A percentile compares a stretch with the other conserved stretches of the same genome.
These are phyloP conservation scores for Proteles cristata DNA, from an alignment of 2,113 vertebrate species.

Conservation along the genomic window DNA sequence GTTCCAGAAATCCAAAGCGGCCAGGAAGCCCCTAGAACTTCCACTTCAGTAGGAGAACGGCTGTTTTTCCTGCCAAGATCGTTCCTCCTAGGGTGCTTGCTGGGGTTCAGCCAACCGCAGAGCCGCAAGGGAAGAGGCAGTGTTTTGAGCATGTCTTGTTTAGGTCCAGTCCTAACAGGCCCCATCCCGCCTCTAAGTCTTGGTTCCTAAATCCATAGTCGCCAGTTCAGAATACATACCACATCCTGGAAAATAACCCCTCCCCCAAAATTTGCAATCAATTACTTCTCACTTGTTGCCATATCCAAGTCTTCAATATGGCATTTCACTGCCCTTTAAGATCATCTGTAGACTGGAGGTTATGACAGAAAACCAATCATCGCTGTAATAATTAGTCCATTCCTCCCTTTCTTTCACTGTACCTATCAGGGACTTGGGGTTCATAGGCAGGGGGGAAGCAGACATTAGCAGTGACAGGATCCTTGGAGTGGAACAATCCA, in stretches of 20 bases:
- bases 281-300: not conserved
- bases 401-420: not conserved
- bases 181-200: not conserved
- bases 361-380: not conserved
- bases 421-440: not conserved
- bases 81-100: not conserved
- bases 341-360: not conserved
- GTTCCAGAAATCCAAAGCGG: not conserved
- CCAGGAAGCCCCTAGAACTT: not conserved
- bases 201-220: not conserved
- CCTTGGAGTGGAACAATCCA: not conserved
- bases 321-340: not conserved
- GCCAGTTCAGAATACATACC: not conserved
- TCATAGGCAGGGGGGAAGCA: not conserved
- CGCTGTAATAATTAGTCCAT: not conserved
- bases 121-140: not conserved
- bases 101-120: not conserved
- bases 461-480: not conserved
- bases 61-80: not conserved
- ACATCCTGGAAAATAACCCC: not conserved
- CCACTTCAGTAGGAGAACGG: not conserved
- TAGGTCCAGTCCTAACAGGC: not conserved
- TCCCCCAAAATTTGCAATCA: not conserved
- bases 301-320: not conserved
- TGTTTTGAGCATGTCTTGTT: not conserved